Percentiles rank a stretch among this genome's conserved stretches.
These are phyloP conservation scores for Tetraodon nigroviridis DNA, from an alignment of 2,113 vertebrate species.

Conservation along the genomic window DNA sequence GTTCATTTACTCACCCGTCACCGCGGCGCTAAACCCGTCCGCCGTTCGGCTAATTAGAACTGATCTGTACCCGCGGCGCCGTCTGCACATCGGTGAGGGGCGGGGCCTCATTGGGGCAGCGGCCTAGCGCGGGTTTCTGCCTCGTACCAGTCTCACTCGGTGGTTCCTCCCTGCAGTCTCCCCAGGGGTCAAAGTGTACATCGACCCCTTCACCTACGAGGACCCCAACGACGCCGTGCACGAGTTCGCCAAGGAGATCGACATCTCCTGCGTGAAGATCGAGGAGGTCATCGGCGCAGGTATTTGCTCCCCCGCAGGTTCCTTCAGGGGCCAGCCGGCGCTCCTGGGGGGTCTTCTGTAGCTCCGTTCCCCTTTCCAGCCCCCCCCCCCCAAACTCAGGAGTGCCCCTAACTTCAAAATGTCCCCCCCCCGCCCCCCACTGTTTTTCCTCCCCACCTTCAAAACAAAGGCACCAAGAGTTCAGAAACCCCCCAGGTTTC, in stretches of 20 bases:
- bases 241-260: conserved; percentile 98
- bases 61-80: no score
- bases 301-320: conserved; percentile 28
- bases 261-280: conserved; percentile 98
- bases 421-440: conserved; percentile 25
- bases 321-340: background rate
- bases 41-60: no score
- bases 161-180: conserved; percentile 74
- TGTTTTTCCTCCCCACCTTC: conserved; percentile 22
- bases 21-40: no score
- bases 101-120: no score
- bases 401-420: no score
- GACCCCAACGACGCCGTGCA: conserved; percentile 95
- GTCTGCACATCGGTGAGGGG: no score
- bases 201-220: conserved; percentile 97
- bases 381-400: conserved; percentile 35
- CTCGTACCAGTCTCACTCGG: background rate
- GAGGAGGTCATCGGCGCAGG: conserved; percentile 99
- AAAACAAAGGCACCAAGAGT: conserved; percentile 53
- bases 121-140: no score
- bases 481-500: conserved; percentile 53
- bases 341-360: conserved; percentile 1
- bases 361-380: conserved; percentile 4
- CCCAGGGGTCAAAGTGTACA: conserved; percentile 96
- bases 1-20: no score